Percentiles rank a stretch among this genome's conserved stretches.
These are phyloP conservation scores for Hylaeus volcanicus DNA, from an alignment of 1,140 invertebrate genomes.

Conservation along the genomic window DNA sequence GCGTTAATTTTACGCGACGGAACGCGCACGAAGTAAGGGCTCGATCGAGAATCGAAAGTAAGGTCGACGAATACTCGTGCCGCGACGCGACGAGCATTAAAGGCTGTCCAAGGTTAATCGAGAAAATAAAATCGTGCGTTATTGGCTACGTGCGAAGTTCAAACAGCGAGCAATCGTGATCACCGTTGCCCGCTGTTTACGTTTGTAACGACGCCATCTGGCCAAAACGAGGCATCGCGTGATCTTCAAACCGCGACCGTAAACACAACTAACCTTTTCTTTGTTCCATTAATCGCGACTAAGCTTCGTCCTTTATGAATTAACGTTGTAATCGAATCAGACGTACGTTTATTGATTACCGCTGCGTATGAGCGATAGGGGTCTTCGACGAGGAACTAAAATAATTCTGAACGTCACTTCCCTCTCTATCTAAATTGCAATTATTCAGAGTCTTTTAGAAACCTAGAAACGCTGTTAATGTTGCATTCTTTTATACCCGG, in stretches of 20 bases:
- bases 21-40: neutral
- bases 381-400: too few species aligned
- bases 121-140: neutral
- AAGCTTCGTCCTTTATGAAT: neutral
- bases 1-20: neutral
- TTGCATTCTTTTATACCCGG: too few species aligned
- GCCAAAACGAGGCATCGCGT: neutral
- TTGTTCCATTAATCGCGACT: neutral
- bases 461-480: too few species aligned
- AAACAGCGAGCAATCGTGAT: constrained; percentile 2
- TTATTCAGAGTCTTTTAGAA: too few species aligned
- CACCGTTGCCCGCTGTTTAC: neutral
- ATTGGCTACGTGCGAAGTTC: neutral
- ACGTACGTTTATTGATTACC: too few species aligned
- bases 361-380: too few species aligned
- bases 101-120: neutral
- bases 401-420: too few species aligned
- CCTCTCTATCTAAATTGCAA: too few species aligned
- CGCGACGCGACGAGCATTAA: neutral
- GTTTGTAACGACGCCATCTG: neutral
- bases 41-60: neutral
- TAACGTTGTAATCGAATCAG: neutral
- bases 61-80: neutral
- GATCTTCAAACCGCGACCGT: constrained; percentile 1
- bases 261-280: neutral